These are phyloP conservation scores for Nicator chloris DNA, from an alignment of 2,113 vertebrate species.

Conservation along the genomic window DNA sequence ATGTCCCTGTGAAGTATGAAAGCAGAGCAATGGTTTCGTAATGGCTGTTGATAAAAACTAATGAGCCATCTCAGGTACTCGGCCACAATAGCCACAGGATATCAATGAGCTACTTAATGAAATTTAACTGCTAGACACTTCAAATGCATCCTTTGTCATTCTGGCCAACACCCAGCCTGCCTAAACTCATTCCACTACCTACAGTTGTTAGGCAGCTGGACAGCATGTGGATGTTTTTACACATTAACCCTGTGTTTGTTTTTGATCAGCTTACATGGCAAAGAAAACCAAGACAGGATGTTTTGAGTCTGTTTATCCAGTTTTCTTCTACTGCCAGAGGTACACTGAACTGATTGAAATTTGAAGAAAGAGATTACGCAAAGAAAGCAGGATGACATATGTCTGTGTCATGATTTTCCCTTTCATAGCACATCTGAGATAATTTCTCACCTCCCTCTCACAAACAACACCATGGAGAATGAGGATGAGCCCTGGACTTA, in stretches of 20 bases:
- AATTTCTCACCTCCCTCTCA: neutral
- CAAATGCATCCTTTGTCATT: slow-evolving; percentile 29
- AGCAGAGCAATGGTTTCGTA: neutral
- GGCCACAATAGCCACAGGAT: neutral
- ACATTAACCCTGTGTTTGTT: neutral
- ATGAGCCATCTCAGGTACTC: neutral
- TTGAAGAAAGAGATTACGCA: neutral
- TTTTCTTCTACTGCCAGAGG: neutral
- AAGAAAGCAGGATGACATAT: neutral
- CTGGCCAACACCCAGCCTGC: neutral
- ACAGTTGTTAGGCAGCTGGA: neutral
- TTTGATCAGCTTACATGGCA: slow-evolving; percentile 1
- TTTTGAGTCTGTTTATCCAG: slow-evolving; percentile 5
- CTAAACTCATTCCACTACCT: slow-evolving; percentile 30
- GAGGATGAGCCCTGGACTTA: neutral
- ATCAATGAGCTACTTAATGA: slow-evolving; percentile 22
- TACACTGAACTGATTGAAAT: neutral
- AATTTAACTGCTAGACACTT: neutral
- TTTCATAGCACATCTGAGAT: neutral
- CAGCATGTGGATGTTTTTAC: neutral
- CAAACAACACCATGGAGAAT: neutral
- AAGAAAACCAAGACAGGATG: slow-evolving; percentile 17
- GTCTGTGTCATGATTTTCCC: neutral
- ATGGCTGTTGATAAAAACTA: slow-evolving; percentile 49
- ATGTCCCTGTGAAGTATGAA: neutral